These are phyloP conservation scores for Helicoverpa armigera DNA, from an alignment of 1,140 invertebrate genomes.

Conservation along the genomic window DNA sequence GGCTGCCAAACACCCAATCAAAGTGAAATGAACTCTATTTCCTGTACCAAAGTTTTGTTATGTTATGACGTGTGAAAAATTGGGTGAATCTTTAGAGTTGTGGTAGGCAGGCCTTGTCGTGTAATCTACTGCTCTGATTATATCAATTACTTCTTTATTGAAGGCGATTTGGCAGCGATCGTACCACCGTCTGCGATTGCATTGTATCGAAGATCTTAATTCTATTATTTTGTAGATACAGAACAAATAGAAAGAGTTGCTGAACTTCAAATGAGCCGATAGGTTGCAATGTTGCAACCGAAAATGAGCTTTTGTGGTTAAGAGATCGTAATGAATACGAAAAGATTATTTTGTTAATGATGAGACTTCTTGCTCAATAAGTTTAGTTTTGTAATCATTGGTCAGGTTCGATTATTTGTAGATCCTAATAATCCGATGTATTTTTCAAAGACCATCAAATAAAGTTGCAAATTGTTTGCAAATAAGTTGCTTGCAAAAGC, in stretches of 20 bases:
- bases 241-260: conserved; percentile 18
- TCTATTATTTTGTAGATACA: conserved; percentile 43
- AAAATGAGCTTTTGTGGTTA: conserved; percentile 15
- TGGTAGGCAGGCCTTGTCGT: conserved; percentile 38
- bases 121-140: conserved; percentile 53
- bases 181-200: conserved; percentile 24
- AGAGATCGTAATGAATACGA: conserved; percentile 28
- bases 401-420: background rate
- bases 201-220: conserved; percentile 45
- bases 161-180: conserved; percentile 53
- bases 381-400: background rate
- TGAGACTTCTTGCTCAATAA: background rate
- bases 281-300: conserved; percentile 11
- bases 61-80: background rate
- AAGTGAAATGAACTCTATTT: conserved; percentile 21
- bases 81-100: conserved; percentile 34
- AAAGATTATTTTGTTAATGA: conserved; percentile 38
- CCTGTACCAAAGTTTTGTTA: background rate
- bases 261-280: background rate
- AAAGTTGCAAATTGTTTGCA: too few species aligned
- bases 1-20: background rate
- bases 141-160: conserved; percentile 54
- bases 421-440: background rate
- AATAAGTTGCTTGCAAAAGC: too few species aligned
- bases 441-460: too few species aligned